Evolutionary conservation across 2,888 invertebrate species (phyloP).

Genomic region (Temnothorax rugatulus): DNA sequence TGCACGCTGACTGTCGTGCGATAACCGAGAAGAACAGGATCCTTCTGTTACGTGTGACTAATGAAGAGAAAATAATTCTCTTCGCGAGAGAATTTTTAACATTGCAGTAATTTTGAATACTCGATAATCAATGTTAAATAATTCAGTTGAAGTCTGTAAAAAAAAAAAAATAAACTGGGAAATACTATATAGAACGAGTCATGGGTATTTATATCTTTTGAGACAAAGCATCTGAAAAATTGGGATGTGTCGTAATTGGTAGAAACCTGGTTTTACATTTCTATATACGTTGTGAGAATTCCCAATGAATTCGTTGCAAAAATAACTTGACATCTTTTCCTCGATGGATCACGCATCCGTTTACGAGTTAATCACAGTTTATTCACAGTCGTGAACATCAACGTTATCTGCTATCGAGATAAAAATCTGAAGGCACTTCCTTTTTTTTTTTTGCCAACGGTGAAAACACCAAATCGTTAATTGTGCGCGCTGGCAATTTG

Average conservation of each 20-base stretch:
- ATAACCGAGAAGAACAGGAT: not conserved
- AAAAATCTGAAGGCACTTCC: conserved; percentile 17
- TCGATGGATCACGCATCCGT: not conserved
- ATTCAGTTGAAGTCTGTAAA: not conserved
- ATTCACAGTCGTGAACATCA: not conserved
- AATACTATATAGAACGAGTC: not conserved
- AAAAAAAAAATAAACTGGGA: not conserved
- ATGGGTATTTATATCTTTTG: not conserved
- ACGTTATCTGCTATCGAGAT: not conserved
- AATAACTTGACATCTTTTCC: not conserved
- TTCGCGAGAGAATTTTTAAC: not conserved
- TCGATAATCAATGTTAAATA: not conserved
- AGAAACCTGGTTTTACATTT: not conserved
- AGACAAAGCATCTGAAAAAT: not conserved
- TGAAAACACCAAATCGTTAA: conserved; percentile 42
- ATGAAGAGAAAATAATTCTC: not conserved
- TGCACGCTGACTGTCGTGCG: not conserved
- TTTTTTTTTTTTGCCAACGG: conserved; percentile 17
- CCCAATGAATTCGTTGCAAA: not conserved
- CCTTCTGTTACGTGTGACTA: not conserved
- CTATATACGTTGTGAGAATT: not conserved
- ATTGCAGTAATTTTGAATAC: not conserved
- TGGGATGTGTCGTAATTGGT: not conserved
- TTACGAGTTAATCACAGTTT: conserved; percentile 9
- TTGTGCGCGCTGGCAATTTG: conserved; percentile 11